A percentile compares a stretch with the other conserved stretches of the same genome.
phyloP scores from a whole-genome alignment of 2,797 vertebrate species.

The Notolabrus celidotus region DNA sequence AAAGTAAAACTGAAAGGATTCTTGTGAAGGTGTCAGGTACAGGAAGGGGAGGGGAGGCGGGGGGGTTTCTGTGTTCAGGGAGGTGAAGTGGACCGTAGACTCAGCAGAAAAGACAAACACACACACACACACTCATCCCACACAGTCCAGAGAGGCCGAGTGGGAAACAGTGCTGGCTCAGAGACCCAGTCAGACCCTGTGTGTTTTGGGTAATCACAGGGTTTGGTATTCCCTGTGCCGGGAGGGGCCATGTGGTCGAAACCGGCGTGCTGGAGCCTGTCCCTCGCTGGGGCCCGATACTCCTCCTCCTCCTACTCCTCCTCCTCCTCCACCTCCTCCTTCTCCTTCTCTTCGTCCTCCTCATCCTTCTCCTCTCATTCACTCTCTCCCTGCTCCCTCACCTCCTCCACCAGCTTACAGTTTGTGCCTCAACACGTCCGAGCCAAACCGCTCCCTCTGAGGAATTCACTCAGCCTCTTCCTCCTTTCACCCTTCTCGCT shows the following conservation, averaged over 20 bases:
- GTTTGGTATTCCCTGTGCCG: slow-evolving; percentile 81
- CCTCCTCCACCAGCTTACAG: slow-evolving; percentile 43
- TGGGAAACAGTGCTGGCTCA: slow-evolving; percentile 67
- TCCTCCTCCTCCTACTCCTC: slow-evolving; percentile 62
- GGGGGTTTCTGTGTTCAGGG: slow-evolving; percentile 21
- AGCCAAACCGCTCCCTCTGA: slow-evolving; percentile 73
- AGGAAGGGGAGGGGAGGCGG: too few species aligned
- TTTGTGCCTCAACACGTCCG: slow-evolving; percentile 80
- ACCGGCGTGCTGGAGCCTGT: slow-evolving; percentile 84
- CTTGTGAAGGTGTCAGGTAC: neutral
- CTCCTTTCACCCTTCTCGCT: slow-evolving; percentile 60
- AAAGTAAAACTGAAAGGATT: slow-evolving; percentile 11
- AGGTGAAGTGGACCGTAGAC: neutral
- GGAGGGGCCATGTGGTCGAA: slow-evolving; percentile 86
- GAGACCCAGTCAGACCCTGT: slow-evolving; percentile 70
- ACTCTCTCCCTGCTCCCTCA: slow-evolving; percentile 51
- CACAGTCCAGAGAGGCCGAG: slow-evolving; percentile 48
- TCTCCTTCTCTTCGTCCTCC: slow-evolving; percentile 44
- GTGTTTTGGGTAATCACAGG: slow-evolving; percentile 87
- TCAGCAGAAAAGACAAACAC: slow-evolving; percentile 16
- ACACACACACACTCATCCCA: slow-evolving; percentile 10
- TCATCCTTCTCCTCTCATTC: slow-evolving; percentile 63
- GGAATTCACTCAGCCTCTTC: slow-evolving; percentile 76
- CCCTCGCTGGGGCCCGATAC: slow-evolving; percentile 64
- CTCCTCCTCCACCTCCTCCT: slow-evolving; percentile 52